These are phyloP conservation scores for Erinaceus europaeus DNA, from an alignment of 2,113 vertebrate genomes.

Conservation along the genomic window DNA sequence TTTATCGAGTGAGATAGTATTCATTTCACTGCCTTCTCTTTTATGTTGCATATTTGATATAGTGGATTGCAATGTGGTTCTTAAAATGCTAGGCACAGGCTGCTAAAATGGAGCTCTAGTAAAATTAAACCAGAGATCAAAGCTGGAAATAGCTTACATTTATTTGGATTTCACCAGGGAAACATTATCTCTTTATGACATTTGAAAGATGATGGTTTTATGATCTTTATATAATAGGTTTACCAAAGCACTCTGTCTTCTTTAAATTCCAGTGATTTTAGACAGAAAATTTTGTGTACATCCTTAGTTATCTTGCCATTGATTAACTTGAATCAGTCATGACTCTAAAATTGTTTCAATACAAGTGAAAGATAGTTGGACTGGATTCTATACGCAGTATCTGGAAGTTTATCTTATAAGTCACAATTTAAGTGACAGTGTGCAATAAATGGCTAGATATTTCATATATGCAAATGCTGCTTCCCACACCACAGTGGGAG, in stretches of 20 bases:
- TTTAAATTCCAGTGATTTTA: slow-evolving; percentile 67
- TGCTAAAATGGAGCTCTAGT: slow-evolving; percentile 44
- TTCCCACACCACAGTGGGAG: neutral
- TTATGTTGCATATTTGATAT: slow-evolving; percentile 32
- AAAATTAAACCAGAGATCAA: slow-evolving; percentile 74
- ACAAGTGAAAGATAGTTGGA: slow-evolving; percentile 63
- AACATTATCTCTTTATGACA: slow-evolving; percentile 58
- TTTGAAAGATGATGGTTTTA: slow-evolving; percentile 66
- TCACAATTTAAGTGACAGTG: slow-evolving; percentile 38
- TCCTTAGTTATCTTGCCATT: slow-evolving; percentile 55
- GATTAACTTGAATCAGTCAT: slow-evolving; percentile 59
- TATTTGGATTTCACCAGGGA: slow-evolving; percentile 63
- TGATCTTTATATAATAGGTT: slow-evolving; percentile 63
- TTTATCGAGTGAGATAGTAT: slow-evolving; percentile 26
- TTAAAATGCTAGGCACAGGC: slow-evolving; percentile 35
- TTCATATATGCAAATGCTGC: neutral
- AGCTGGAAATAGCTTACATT: slow-evolving; percentile 66
- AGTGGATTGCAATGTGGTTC: slow-evolving; percentile 20
- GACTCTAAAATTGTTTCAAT: slow-evolving; percentile 41
- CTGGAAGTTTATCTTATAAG: slow-evolving; percentile 40
- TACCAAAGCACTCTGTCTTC: slow-evolving; percentile 65
- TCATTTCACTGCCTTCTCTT: slow-evolving; percentile 45
- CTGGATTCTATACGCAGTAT: slow-evolving; percentile 42
- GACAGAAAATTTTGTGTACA: slow-evolving; percentile 40
- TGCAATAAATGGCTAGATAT: slow-evolving; percentile 5